Conservation (phyloP, 2,113 vertebrate genomes). For the Neoarius graeffei region DNA sequence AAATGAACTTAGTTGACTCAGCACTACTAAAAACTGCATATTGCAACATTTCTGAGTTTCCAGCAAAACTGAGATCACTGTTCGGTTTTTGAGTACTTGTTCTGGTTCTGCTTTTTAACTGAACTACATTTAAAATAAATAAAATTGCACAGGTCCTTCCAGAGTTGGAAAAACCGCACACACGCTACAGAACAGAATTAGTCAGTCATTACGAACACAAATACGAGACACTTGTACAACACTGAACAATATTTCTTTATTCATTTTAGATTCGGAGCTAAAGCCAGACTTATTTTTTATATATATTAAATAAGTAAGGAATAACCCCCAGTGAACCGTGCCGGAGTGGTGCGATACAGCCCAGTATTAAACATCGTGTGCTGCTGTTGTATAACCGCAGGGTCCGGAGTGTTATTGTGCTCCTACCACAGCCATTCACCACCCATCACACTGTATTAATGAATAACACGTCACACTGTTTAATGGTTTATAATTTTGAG, state of each 20-base stretch:
- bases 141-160: not conserved
- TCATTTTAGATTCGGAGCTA: not conserved
- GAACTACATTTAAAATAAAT: not conserved
- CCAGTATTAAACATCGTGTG: not conserved
- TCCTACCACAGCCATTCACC: not conserved
- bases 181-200: not conserved
- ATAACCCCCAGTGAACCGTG: not conserved
- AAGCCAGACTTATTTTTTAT: no score
- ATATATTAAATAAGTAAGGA: not conserved
- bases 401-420: not conserved
- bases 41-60: conserved; percentile 1
- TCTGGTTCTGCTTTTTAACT: not conserved
- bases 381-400: not conserved
- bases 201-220: not conserved
- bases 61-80: conserved; percentile 22
- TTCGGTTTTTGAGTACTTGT: conserved; percentile 10
- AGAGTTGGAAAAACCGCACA: not conserved
- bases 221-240: not conserved
- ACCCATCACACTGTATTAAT: not conserved
- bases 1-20: not conserved
- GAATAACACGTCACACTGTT: not conserved
- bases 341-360: not conserved
- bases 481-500: no score
- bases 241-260: not conserved
- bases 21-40: not conserved